phyloP scores from a whole-genome alignment of 1,140 invertebrate species.

The Zaprionus africanus region DNA sequence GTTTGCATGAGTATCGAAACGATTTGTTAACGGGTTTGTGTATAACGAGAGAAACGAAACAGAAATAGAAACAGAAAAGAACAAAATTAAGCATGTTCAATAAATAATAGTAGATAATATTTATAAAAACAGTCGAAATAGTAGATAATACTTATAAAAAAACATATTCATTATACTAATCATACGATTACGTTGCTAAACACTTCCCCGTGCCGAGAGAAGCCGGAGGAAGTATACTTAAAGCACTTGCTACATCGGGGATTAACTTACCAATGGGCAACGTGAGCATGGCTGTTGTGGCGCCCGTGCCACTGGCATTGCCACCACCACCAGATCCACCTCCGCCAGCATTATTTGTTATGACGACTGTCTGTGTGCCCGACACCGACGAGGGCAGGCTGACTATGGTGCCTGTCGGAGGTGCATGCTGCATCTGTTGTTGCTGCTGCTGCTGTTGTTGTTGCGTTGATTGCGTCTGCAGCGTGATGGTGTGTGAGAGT shows the following conservation, averaged over 20 bases:
- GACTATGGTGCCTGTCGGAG: conserved; percentile 75
- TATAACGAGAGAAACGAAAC: conserved; percentile 72
- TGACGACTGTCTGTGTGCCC: conserved; percentile 87
- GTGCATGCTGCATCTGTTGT: conserved; percentile 58
- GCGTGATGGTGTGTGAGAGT: conserved; percentile 67
- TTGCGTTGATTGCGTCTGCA: conserved; percentile 57
- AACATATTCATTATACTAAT: conserved; percentile 54
- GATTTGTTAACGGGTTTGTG: conserved; percentile 68
- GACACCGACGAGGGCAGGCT: conserved; percentile 66
- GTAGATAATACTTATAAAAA: conserved; percentile 57
- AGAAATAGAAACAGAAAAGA: conserved; percentile 70
- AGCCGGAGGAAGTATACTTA: not conserved
- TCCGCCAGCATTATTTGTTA: conserved; percentile 76
- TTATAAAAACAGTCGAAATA: conserved; percentile 33
- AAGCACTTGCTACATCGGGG: not conserved
- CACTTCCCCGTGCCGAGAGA: not conserved
- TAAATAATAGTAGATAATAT: conserved; percentile 56
- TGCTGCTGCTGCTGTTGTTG: conserved; percentile 64
- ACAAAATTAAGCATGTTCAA: conserved; percentile 81
- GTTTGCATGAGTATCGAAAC: conserved; percentile 71
- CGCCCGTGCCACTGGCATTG: conserved; percentile 50
- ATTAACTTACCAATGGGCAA: conserved; percentile 87
- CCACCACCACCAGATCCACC: conserved; percentile 23
- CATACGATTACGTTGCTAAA: conserved; percentile 23
- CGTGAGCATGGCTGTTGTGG: conserved; percentile 85